These are phyloP conservation scores for Thyatira batis DNA, from an alignment of 2,888 invertebrate species.

Conservation along the genomic window DNA sequence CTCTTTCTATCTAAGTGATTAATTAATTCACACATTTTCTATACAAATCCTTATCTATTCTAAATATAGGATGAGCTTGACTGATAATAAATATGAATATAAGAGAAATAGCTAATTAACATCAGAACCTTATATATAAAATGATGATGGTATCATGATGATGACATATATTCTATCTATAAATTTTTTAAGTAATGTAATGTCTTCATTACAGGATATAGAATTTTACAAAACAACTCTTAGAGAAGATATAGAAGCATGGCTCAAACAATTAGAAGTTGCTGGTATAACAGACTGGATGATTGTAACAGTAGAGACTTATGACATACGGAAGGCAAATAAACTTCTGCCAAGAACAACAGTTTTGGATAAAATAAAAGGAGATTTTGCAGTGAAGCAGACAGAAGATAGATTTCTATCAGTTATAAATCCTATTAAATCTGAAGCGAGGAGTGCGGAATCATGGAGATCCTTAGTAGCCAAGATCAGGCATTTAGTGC, in stretches of 20 bases:
- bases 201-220: slow-evolving; percentile 92
- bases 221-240: slow-evolving; percentile 94
- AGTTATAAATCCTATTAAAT: slow-evolving; percentile 94
- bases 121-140: no score
- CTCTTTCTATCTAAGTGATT: no score
- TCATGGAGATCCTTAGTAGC: slow-evolving; percentile 94
- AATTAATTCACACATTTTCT: no score
- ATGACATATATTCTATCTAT: slow-evolving; percentile 9
- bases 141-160: no score
- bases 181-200: slow-evolving; percentile 8
- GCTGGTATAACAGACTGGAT: slow-evolving; percentile 94
- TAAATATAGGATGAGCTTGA: no score
- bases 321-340: slow-evolving; percentile 94
- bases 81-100: no score
- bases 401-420: slow-evolving; percentile 92
- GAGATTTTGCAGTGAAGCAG: slow-evolving; percentile 96
- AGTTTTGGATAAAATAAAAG: slow-evolving; percentile 96
- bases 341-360: slow-evolving; percentile 95
- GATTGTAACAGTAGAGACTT: slow-evolving; percentile 95
- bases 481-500: slow-evolving; percentile 90
- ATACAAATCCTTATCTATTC: no score
- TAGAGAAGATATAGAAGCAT: slow-evolving; percentile 94
- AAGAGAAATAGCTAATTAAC: no score
- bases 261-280: slow-evolving; percentile 90
- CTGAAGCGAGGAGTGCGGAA: slow-evolving; percentile 94